A percentile compares a stretch with the other conserved stretches of the same genome.
Evolutionary conservation across 2,113 vertebrate species (phyloP).

Genomic region (Isurus oxyrinchus): DNA sequence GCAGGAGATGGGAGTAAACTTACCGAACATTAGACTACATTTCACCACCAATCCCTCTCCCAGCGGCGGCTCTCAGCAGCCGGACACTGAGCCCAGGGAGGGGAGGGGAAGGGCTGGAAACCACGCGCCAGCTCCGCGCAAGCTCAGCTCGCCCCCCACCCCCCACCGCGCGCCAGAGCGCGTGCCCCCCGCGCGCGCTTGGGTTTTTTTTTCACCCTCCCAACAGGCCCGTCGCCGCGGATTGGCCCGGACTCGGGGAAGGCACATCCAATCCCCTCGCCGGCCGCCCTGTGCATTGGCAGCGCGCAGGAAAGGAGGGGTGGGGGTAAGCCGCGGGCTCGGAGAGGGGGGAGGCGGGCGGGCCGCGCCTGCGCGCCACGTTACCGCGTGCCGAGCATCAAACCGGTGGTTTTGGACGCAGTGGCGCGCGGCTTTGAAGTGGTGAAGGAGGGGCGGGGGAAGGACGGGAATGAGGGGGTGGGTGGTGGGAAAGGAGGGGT

Average conservation of each 20-base stretch:
- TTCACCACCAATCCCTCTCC: background rate
- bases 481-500: too few species aligned
- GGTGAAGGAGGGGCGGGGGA: background rate
- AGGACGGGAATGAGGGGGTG: too few species aligned
- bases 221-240: background rate
- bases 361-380: background rate
- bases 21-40: background rate
- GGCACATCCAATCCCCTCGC: background rate
- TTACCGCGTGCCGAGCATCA: background rate
- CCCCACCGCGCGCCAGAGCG: background rate
- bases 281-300: too few species aligned
- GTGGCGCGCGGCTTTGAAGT: background rate
- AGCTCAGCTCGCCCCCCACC: too few species aligned
- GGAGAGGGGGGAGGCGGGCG: background rate
- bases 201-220: too few species aligned
- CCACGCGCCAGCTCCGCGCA: too few species aligned
- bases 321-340: background rate
- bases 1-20: background rate
- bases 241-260: constrained; percentile 42
- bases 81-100: background rate
- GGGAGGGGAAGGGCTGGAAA: background rate
- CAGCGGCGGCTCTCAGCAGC: background rate
- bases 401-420: background rate
- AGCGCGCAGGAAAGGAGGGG: background rate
- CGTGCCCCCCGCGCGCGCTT: background rate